Percentiles rank a stretch among this genome's conserved stretches.
These are phyloP conservation scores for Lutjanus argentimaculatus DNA, from an alignment of 2,797 vertebrate species.

Conservation along the genomic window DNA sequence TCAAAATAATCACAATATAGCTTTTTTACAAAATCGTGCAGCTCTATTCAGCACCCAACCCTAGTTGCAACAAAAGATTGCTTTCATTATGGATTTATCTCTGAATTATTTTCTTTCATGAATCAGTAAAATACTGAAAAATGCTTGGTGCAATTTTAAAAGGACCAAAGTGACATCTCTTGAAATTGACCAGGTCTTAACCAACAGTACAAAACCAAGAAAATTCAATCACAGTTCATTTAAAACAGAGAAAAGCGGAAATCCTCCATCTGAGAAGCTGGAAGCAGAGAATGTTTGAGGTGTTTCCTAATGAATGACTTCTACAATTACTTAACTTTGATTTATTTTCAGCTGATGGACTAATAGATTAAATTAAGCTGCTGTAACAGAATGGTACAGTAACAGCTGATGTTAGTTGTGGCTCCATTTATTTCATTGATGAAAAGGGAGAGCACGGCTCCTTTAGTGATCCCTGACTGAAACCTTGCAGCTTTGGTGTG, in stretches of 20 bases:
- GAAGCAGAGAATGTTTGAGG: rapidly evolving
- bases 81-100: neutral
- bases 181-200: neutral
- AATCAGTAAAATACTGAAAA: neutral
- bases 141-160: neutral
- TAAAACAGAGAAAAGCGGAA: neutral
- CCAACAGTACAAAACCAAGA: neutral
- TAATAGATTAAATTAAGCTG: neutral
- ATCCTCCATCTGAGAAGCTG: neutral
- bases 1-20: too few species aligned
- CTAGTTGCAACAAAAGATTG: too few species aligned
- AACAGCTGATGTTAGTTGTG: neutral
- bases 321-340: too few species aligned
- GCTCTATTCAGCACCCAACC: too few species aligned
- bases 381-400: neutral
- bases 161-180: rapidly evolving
- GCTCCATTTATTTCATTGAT: neutral
- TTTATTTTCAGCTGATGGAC: neutral
- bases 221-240: neutral
- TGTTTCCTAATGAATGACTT: neutral
- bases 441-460: neutral
- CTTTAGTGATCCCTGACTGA: slow-evolving; percentile 23
- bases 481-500: slow-evolving; percentile 35
- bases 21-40: too few species aligned
- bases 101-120: neutral